Evolutionary conservation across 2,888 invertebrate genomes (phyloP).

Genomic region (Torymus aiolomorphi): DNA sequence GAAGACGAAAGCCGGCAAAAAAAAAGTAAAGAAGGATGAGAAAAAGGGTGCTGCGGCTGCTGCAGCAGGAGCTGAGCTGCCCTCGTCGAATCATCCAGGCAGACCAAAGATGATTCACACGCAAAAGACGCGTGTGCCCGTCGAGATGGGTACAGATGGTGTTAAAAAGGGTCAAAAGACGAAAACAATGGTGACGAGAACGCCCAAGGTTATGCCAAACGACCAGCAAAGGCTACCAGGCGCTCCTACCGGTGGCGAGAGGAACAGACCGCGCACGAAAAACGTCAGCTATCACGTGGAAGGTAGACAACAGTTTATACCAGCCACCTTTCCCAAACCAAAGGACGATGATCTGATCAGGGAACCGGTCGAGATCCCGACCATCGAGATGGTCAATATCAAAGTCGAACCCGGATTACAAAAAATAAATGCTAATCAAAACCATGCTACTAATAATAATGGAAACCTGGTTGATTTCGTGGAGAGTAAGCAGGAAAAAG

Average conservation of each 20-base stretch:
- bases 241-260: slow-evolving; percentile 74
- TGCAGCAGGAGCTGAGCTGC: slow-evolving; percentile 64
- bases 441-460: slow-evolving; percentile 66
- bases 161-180: slow-evolving; percentile 79
- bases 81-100: slow-evolving; percentile 74
- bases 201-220: slow-evolving; percentile 74
- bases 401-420: slow-evolving; percentile 61
- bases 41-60: slow-evolving; percentile 61
- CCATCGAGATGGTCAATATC: slow-evolving; percentile 55
- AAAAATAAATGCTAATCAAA: slow-evolving; percentile 63
- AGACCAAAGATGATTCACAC: slow-evolving; percentile 88
- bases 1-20: slow-evolving; percentile 70
- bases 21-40: slow-evolving; percentile 72
- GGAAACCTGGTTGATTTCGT: slow-evolving; percentile 63
- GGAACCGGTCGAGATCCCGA: not conserved
- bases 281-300: slow-evolving; percentile 81
- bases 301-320: slow-evolving; percentile 76
- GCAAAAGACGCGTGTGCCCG: slow-evolving; percentile 79
- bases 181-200: slow-evolving; percentile 78
- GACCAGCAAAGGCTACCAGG: slow-evolving; percentile 54
- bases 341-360: slow-evolving; percentile 52
- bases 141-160: slow-evolving; percentile 76
- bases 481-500: slow-evolving; percentile 60
- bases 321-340: slow-evolving; percentile 77
- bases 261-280: slow-evolving; percentile 79